These are phyloP conservation scores for Cryptosula pallasiana DNA, from an alignment of 2,888 invertebrate genomes.

Conservation along the genomic window DNA sequence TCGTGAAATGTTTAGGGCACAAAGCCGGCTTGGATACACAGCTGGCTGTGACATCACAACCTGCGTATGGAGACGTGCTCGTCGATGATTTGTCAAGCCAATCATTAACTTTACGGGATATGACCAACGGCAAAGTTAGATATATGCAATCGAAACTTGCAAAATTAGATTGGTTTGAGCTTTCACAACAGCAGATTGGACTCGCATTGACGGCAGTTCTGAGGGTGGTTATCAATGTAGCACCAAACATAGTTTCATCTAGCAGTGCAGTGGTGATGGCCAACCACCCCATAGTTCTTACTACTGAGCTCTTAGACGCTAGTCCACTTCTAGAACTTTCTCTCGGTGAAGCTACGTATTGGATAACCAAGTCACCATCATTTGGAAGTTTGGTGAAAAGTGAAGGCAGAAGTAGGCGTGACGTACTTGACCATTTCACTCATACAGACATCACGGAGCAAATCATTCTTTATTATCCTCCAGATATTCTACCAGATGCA, in stretches of 20 bases:
- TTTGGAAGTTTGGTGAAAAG: not conserved
- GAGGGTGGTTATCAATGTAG: not conserved
- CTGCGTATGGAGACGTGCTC: not conserved
- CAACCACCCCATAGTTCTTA: not conserved
- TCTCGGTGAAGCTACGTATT: not conserved
- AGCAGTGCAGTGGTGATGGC: not conserved
- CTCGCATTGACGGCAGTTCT: not conserved
- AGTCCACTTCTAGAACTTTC: not conserved
- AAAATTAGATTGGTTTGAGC: not conserved
- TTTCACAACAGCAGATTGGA: not conserved
- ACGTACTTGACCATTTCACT: not conserved
- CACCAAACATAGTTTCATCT: not conserved
- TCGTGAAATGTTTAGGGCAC: not conserved
- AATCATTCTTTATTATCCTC: not conserved
- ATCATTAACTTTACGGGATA: not conserved
- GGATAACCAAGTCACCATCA: not conserved
- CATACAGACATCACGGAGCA: not conserved
- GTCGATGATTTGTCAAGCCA: not conserved
- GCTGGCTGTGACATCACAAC: not conserved
- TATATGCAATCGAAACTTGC: not conserved
- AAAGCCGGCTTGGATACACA: not conserved
- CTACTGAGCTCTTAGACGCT: conserved; percentile 1
- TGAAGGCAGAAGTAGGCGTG: not conserved
- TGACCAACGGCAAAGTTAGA: not conserved
- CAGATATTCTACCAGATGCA: not conserved